These are phyloP conservation scores for Omphaloscelis lunosa DNA, from an alignment of 2,888 invertebrate genomes.

Conservation along the genomic window DNA sequence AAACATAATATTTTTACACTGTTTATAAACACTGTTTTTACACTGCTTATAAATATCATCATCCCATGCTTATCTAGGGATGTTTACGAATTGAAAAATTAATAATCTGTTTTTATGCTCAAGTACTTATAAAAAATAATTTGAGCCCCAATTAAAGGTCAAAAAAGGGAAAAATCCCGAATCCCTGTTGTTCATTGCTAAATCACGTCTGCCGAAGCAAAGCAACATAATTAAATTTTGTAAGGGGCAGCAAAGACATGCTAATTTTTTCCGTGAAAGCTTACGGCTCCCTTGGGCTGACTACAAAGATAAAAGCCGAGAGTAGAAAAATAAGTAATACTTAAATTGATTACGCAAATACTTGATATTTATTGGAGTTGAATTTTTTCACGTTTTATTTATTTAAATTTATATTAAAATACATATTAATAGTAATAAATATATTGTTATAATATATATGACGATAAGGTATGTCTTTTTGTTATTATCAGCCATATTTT, in stretches of 20 bases:
- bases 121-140: slow-evolving; percentile 6
- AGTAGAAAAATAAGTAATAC: slow-evolving; percentile 22
- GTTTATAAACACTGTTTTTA: too few relatives aligned
- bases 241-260: slow-evolving; percentile 25
- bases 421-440: too few relatives aligned
- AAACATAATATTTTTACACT: too few relatives aligned
- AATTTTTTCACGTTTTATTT: not conserved
- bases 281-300: slow-evolving; percentile 28
- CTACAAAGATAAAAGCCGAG: slow-evolving; percentile 6
- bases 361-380: slow-evolving; percentile 8
- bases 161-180: slow-evolving; percentile 18
- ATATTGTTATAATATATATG: too few relatives aligned
- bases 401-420: not conserved
- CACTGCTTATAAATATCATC: not conserved
- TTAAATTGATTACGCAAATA: slow-evolving; percentile 36
- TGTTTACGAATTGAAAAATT: slow-evolving; percentile 1
- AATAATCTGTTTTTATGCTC: not conserved
- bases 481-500: too few relatives aligned
- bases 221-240: slow-evolving; percentile 50
- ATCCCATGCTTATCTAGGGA: not conserved
- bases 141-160: slow-evolving; percentile 19
- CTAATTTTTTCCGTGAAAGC: slow-evolving; percentile 44
- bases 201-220: slow-evolving; percentile 29
- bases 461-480: too few relatives aligned
- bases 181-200: slow-evolving; percentile 32